Conservation (phyloP, 1,140 invertebrate genomes). For the Nylanderia fulva region DNA sequence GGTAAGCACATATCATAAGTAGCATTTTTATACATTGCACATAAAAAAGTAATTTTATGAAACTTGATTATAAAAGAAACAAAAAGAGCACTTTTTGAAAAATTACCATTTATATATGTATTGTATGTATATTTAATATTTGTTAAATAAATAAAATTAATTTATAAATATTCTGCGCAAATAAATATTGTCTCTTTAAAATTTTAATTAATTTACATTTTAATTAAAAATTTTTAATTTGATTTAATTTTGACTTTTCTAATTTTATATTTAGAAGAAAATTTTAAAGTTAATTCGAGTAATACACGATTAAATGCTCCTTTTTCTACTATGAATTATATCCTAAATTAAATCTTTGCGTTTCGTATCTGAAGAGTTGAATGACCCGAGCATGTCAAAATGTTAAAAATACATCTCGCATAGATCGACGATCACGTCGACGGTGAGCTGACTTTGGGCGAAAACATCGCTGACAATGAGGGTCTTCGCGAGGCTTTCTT, state of each 20-base stretch:
- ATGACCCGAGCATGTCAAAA: neutral
- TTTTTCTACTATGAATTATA: neutral
- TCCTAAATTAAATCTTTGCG: neutral
- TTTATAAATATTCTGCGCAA: too few relatives aligned
- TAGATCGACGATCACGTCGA: conserved; percentile 88
- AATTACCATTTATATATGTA: neutral
- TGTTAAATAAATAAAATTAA: too few relatives aligned
- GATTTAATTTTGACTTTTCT: neutral
- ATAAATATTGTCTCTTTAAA: too few relatives aligned
- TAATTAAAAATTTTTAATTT: neutral
- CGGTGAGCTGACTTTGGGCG: conserved; percentile 92
- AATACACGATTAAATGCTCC: neutral
- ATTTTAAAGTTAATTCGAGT: too few relatives aligned
- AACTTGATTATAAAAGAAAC: neutral
- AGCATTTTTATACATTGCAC: neutral
- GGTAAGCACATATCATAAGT: conserved; percentile 62
- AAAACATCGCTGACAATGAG: conserved; percentile 97
- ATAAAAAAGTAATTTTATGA: neutral
- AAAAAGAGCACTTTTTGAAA: neutral
- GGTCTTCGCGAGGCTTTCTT: conserved; percentile 92
- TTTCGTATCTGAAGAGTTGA: neutral
- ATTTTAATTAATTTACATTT: neutral
- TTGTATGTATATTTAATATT: too few relatives aligned
- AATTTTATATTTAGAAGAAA: too few relatives aligned
- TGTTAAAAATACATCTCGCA: conserved; percentile 1